Conservation (phyloP, 2,888 invertebrate species). For the Torymus tubicola region DNA sequence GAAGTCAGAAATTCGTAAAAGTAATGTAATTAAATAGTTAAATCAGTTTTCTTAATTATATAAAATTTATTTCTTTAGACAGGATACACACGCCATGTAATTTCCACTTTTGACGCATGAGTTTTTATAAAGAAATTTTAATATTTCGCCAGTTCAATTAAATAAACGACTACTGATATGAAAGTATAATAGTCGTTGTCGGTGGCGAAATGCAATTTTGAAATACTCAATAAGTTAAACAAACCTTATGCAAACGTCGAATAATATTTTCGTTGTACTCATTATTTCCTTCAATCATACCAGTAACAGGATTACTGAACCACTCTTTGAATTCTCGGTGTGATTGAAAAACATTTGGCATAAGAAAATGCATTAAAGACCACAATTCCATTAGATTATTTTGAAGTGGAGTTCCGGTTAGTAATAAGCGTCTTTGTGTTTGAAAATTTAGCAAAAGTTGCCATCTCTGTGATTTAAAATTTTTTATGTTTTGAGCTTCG, state of each 20-base stretch:
- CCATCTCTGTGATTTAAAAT: constrained; percentile 99
- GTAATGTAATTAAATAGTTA: constrained; percentile 23
- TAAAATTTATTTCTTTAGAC: constrained; percentile 69
- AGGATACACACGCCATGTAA: constrained; percentile 72
- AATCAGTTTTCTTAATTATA: constrained; percentile 20
- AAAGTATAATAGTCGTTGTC: constrained; percentile 65
- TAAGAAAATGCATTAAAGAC: constrained; percentile 98
- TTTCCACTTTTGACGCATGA: constrained; percentile 69
- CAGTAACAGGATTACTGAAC: constrained; percentile 98
- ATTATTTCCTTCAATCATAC: constrained; percentile 95
- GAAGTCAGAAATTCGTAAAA: constrained; percentile 15
- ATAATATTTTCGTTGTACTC: constrained; percentile 95
- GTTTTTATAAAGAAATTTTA: constrained; percentile 72
- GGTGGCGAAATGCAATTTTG: constrained; percentile 65
- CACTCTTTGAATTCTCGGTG: constrained; percentile 98
- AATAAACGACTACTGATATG: constrained; percentile 62
- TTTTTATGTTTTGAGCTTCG: constrained; percentile 99
- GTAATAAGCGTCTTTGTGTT: constrained; percentile 91
- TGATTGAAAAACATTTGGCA: constrained; percentile 97
- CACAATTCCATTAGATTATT: constrained; percentile 98
- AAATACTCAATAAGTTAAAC: constrained; percentile 67
- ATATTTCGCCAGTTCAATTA: constrained; percentile 68
- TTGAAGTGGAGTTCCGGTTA: constrained; percentile 97
- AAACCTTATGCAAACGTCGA: constrained; percentile 91
- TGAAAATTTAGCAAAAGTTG: constrained; percentile 96